Evolutionary conservation across 1,140 invertebrate species (phyloP), one percentile per base, ranked within the genome.

Genomic region (Aphaenogaster rudis): DNA sequence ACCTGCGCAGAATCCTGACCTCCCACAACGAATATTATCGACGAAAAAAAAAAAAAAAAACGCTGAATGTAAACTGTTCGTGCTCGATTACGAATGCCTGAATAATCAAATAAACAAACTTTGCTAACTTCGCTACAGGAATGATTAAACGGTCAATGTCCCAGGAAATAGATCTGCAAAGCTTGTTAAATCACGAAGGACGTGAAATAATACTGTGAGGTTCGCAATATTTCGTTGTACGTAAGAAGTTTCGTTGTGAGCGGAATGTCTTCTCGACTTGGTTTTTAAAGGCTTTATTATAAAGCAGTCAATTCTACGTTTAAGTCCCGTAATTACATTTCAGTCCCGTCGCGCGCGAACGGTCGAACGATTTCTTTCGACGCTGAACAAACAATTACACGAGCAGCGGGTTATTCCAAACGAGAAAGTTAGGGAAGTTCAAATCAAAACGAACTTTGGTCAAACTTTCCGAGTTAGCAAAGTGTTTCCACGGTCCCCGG

Each of bases 391-490:
- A 78, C 36, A 63, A 84, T 84, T 84, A 63, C 39, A 57, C 80
- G 80, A 50, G 33, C 61, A 52, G 8, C 63, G 36, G 8, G 7
- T 82, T 82, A 72, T 59, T 72, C 13, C 52, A 63, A 69, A 84
- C 33, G 45, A 9, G 80, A 61, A 21, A 61, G 28, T 74, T 36
- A n/a, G 13, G 69, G 11, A 39, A 84, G 69, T 74, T 74, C 48
- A 48, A 71, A 71, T 4, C 45, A 74, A 71, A 42, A 42, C 15
- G 79, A 81, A 84, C 67, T 84, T 45, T 50, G 42, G 28, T 39
- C 13, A 61, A 84, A 74, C 42, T 84, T 76, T 84, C n/a, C 54
- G 36, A 76, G 57, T 76, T 84, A 42, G 80, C 28, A 17, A 39
- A 50, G n/a, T 33, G 69, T 39, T 59, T 21, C 54, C 54, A 13